phyloP scores from a whole-genome alignment of 2,888 invertebrate genomes.

The Trilocha varians region DNA sequence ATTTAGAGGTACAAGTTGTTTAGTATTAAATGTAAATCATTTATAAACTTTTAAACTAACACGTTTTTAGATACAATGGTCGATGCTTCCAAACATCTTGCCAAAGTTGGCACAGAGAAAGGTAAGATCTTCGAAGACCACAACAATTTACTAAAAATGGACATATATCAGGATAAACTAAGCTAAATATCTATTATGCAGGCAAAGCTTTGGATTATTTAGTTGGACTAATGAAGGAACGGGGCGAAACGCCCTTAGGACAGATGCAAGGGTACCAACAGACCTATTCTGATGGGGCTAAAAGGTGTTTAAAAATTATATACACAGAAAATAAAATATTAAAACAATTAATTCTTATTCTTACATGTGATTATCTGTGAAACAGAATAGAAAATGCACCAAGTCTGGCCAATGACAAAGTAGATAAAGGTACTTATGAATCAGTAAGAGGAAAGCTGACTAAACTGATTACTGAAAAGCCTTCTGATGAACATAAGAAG shows the following conservation, averaged over 20 bases:
- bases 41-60: not conserved
- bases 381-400: conserved; percentile 31
- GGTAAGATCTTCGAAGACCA: conserved; percentile 27
- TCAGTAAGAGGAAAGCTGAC: conserved; percentile 34
- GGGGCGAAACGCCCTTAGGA: conserved; percentile 32
- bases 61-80: conserved; percentile 30
- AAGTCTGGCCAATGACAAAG: conserved; percentile 28
- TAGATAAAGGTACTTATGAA: conserved; percentile 35
- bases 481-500: conserved; percentile 23
- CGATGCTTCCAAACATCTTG: conserved; percentile 40
- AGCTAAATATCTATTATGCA: conserved; percentile 10
- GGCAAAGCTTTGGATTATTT: conserved; percentile 41
- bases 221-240: conserved; percentile 34
- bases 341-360: no score
- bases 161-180: no score
- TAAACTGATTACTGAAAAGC: conserved; percentile 23
- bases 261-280: conserved; percentile 43
- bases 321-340: no score
- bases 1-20: no score
- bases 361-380: not conserved
- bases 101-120: conserved; percentile 36
- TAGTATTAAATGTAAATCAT: no score
- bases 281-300: conserved; percentile 35
- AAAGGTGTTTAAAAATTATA: conserved; percentile 21
- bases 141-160: no score